Percentiles rank a stretch among this genome's conserved stretches.
These are phyloP conservation scores for Desmodus rotundus DNA, from an alignment of 2,113 vertebrate genomes.

Conservation along the genomic window DNA sequence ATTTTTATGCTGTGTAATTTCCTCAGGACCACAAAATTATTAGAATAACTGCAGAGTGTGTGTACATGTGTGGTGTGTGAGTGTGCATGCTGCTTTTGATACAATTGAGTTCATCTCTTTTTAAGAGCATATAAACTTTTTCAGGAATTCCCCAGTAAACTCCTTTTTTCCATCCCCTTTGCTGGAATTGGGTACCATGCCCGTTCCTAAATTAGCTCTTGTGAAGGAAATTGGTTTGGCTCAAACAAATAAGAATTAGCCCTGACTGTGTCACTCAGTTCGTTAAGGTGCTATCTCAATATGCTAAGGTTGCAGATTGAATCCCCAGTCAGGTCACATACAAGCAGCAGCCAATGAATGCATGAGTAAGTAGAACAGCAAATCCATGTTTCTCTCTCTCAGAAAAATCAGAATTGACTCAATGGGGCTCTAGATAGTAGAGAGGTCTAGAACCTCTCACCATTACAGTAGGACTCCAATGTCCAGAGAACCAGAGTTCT, in stretches of 20 bases:
- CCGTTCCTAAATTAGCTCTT: not conserved
- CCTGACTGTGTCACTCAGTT: no score
- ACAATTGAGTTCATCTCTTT: not conserved
- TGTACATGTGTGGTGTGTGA: not conserved
- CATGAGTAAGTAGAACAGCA: no score
- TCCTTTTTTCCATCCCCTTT: not conserved
- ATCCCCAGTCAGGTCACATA: no score
- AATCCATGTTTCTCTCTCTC: no score
- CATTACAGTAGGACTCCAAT: rapidly evolving
- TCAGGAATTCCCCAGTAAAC: not conserved
- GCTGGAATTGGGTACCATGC: not conserved
- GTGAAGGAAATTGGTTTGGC: not conserved
- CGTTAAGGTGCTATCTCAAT: no score
- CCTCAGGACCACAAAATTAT: not conserved
- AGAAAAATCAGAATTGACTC: no score
- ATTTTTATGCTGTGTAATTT: not conserved
- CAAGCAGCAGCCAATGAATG: no score
- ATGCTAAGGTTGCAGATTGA: no score
- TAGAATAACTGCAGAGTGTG: not conserved
- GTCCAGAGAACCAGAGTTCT: not conserved
- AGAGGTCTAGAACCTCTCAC: no score
- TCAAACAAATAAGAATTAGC: not conserved
- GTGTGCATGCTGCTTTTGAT: not conserved
- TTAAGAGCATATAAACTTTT: not conserved
- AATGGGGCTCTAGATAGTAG: rapidly evolving